These are phyloP conservation scores for Euspilapteryx auroguttella DNA, from an alignment of 2,888 invertebrate genomes.

Conservation along the genomic window DNA sequence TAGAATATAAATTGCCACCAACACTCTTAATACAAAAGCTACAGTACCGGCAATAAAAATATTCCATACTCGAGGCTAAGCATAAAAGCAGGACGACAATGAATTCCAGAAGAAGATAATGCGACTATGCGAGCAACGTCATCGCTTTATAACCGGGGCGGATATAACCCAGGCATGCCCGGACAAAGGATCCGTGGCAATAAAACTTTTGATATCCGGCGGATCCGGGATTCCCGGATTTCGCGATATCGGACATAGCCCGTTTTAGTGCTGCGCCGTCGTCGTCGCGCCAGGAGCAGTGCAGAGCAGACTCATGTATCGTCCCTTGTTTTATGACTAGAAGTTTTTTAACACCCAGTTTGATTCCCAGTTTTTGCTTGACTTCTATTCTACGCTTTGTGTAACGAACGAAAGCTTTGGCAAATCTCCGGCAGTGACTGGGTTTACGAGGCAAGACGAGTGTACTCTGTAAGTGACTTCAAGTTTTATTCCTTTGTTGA, in stretches of 20 bases:
- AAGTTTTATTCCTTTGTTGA: too few species aligned
- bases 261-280: conserved; percentile 30
- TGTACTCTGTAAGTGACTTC: too few species aligned
- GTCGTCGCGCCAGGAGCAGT: not conserved
- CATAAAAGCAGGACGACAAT: conserved; percentile 56
- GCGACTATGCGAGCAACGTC: conserved; percentile 18
- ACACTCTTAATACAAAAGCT: too few species aligned
- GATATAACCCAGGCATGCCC: conserved; percentile 27
- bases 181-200: conserved; percentile 39
- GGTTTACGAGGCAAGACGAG: too few species aligned
- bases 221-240: conserved; percentile 44
- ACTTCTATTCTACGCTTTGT: too few species aligned
- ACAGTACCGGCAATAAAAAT: conserved; percentile 56
- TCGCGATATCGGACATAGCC: conserved; percentile 46
- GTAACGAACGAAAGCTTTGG: too few species aligned
- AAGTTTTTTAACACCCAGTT: too few species aligned
- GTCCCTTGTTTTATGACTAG: too few species aligned
- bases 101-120: conserved; percentile 58
- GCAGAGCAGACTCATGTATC: too few species aligned
- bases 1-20: too few species aligned
- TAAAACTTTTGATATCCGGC: conserved; percentile 60
- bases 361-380: too few species aligned
- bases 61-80: conserved; percentile 39
- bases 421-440: too few species aligned
- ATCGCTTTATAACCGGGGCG: conserved; percentile 38